These are phyloP conservation scores for Zaprionus vittiger DNA, from an alignment of 1,140 invertebrate species.

Conservation along the genomic window DNA sequence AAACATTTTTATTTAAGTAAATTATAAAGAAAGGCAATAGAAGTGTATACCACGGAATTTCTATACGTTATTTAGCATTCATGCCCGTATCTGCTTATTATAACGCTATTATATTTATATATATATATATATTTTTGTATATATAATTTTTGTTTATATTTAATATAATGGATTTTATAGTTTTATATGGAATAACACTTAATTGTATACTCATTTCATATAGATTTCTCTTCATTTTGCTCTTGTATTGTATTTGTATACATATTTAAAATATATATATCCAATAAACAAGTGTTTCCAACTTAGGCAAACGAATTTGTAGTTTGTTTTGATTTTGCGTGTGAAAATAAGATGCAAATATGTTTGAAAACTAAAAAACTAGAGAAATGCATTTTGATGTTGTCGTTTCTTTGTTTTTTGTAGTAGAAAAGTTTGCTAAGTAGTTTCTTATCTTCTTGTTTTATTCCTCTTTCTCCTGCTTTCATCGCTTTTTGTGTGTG, in stretches of 20 bases:
- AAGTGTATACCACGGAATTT: slow-evolving; percentile 73
- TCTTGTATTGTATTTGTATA: slow-evolving; percentile 45
- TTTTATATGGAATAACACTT: slow-evolving; percentile 82
- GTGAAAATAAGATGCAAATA: slow-evolving; percentile 35
- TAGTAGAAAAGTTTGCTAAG: slow-evolving; percentile 54
- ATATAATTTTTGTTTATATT: slow-evolving; percentile 65
- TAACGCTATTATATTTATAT: slow-evolving; percentile 63
- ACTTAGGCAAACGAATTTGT: slow-evolving; percentile 49
- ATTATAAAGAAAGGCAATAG: slow-evolving; percentile 79
- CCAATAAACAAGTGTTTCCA: slow-evolving; percentile 19
- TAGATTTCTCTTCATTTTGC: slow-evolving; percentile 38
- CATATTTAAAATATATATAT: slow-evolving; percentile 61
- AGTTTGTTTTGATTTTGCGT: slow-evolving; percentile 64
- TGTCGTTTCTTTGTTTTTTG: slow-evolving; percentile 11
- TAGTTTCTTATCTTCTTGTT: slow-evolving; percentile 30
- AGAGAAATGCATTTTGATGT: slow-evolving; percentile 40
- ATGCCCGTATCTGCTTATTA: slow-evolving; percentile 63
- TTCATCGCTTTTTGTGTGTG: slow-evolving; percentile 9
- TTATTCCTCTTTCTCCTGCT: slow-evolving; percentile 18
- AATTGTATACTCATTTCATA: slow-evolving; percentile 75
- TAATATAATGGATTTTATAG: slow-evolving; percentile 79
- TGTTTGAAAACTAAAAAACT: slow-evolving; percentile 46
- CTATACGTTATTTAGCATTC: slow-evolving; percentile 60
- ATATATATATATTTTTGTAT: slow-evolving; percentile 33
- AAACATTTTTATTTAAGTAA: slow-evolving; percentile 72